Conservation (phyloP, 2,797 vertebrate genomes). For the Coluber constrictor region DNA sequence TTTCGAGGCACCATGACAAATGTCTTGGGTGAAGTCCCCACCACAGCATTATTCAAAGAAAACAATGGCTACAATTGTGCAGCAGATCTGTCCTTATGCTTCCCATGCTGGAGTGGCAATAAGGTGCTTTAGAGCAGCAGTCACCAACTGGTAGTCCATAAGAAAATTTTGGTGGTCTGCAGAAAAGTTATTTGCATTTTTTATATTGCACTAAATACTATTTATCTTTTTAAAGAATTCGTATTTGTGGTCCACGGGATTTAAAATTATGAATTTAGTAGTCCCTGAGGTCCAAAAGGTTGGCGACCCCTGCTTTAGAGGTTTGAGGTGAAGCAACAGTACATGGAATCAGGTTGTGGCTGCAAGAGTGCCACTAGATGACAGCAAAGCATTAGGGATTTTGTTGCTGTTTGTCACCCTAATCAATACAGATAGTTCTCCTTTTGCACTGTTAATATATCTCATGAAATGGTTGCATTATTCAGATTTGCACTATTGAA, state of each 20-base stretch:
- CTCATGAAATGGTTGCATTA: not conserved
- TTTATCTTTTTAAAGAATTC: no score
- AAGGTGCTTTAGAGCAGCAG: no score
- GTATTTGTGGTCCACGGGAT: no score
- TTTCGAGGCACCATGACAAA: not conserved
- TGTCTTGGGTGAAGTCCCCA: not conserved
- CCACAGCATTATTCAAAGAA: not conserved
- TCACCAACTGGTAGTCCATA: no score
- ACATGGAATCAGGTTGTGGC: not conserved
- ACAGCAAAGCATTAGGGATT: not conserved
- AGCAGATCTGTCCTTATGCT: not conserved
- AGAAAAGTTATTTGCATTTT: no score
- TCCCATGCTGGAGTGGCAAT: not conserved
- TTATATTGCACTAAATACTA: no score
- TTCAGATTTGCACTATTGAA: not conserved
- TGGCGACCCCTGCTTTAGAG: no score
- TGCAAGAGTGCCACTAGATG: not conserved
- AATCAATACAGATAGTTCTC: no score
- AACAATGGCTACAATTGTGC: not conserved
- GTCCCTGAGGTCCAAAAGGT: no score
- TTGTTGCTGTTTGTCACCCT: not conserved
- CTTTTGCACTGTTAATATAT: not conserved
- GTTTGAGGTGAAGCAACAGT: not conserved
- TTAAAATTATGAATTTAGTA: no score
- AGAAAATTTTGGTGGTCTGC: no score